These are phyloP conservation scores for Drymodes brunneopygia DNA, from an alignment of 2,113 vertebrate species.

Conservation along the genomic window DNA sequence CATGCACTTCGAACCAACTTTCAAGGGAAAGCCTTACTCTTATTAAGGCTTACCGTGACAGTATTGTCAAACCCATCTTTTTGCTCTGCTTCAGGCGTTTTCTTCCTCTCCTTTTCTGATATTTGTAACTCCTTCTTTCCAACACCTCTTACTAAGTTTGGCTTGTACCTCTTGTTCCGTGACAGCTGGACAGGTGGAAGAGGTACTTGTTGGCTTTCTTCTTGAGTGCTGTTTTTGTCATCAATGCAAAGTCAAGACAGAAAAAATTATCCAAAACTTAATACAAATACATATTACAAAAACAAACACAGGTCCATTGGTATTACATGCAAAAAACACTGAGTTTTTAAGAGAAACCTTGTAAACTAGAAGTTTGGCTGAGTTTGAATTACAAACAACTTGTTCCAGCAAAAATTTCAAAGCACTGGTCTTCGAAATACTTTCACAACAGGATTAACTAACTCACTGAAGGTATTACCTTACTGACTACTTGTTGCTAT, in stretches of 20 bases:
- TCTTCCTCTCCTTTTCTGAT: not conserved
- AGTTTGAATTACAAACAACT: not conserved
- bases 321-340: not conserved
- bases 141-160: constrained; percentile 46
- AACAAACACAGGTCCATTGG: not conserved
- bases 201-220: constrained; percentile 19
- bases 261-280: not conserved
- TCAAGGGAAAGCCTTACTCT: not conserved
- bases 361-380: not conserved
- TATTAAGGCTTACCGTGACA: constrained; percentile 25
- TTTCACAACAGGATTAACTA: not conserved
- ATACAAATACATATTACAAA: not conserved
- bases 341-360: not conserved
- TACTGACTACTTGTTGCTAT: not conserved
- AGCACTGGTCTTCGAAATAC: not conserved
- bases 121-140: constrained; percentile 9
- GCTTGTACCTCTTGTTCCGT: constrained; percentile 47
- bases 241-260: not conserved
- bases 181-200: not conserved
- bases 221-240: not conserved
- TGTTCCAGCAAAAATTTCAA: not conserved
- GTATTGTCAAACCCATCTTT: not conserved
- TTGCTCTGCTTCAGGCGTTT: not conserved
- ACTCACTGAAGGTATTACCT: not conserved
- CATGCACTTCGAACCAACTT: not conserved